phyloP scores from a whole-genome alignment of 2,888 invertebrate genomes.

The Temnothorax unifasciatus region DNA sequence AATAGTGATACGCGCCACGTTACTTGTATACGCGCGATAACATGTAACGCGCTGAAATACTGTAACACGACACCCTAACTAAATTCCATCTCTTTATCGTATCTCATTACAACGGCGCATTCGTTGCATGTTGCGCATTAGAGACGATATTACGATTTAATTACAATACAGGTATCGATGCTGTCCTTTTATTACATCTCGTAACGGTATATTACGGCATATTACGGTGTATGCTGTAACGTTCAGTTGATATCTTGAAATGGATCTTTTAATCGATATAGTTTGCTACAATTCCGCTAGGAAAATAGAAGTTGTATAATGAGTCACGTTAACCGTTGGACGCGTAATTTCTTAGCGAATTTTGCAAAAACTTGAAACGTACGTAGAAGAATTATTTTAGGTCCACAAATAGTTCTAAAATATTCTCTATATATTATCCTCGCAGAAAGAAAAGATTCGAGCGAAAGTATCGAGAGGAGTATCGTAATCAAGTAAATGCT shows the following conservation, averaged over 20 bases:
- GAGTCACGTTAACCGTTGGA: not conserved
- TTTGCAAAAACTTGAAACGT: not conserved
- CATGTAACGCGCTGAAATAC: not conserved
- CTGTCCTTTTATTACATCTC: conserved; percentile 1
- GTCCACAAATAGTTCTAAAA: not conserved
- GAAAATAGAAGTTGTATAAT: not conserved
- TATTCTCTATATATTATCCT: not conserved
- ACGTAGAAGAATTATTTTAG: not conserved
- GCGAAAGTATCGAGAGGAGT: not conserved
- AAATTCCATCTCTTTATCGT: conserved; percentile 18
- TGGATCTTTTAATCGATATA: conserved; percentile 8
- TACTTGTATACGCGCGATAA: not conserved
- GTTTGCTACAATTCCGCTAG: not conserved
- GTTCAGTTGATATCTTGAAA: not conserved
- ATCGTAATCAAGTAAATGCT: not conserved
- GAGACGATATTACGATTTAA: conserved; percentile 14
- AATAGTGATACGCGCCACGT: not conserved
- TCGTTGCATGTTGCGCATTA: not conserved
- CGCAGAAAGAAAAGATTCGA: not conserved
- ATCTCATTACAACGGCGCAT: not conserved
- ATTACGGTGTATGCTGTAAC: not conserved
- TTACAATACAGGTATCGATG: not conserved
- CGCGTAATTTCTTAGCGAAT: not conserved
- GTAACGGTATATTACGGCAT: not conserved
- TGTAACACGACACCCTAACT: not conserved